Conservation (phyloP, 2,797 vertebrate genomes). For the Pteropus rufus region DNA sequence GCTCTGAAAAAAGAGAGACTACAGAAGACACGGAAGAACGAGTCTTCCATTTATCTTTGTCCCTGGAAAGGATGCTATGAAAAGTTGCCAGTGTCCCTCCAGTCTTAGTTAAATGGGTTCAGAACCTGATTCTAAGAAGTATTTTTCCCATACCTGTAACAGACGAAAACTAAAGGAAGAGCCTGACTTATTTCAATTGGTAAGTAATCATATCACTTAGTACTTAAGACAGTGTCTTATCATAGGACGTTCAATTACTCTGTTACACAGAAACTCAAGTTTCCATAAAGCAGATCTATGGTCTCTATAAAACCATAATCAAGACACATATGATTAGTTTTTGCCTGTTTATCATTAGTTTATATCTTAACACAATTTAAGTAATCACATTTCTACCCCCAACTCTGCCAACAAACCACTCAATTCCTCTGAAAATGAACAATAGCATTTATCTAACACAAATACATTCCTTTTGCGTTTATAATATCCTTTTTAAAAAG, state of each 20-base stretch:
- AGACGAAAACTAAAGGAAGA: constrained; percentile 44
- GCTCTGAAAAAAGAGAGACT: constrained; percentile 15
- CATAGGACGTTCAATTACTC: background rate
- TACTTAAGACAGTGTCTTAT: constrained; percentile 25
- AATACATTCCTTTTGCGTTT: background rate
- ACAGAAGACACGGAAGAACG: background rate
- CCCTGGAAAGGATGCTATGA: background rate
- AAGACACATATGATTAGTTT: constrained; percentile 4
- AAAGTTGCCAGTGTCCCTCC: background rate
- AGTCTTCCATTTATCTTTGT: background rate
- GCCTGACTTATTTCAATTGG: background rate
- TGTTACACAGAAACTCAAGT: constrained; percentile 14
- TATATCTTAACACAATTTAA: constrained; percentile 28
- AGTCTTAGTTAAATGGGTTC: background rate
- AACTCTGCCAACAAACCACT: constrained; percentile 19
- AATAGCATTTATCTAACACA: constrained; percentile 39
- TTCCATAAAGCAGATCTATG: constrained; percentile 31
- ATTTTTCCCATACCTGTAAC: background rate
- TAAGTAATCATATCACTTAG: constrained; percentile 18
- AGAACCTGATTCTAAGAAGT: constrained; percentile 25
- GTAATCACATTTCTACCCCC: background rate
- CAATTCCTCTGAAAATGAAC: constrained; percentile 14
- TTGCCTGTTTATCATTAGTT: constrained; percentile 17
- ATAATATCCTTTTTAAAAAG: background rate
- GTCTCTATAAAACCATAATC: constrained; percentile 20